Evolutionary conservation across 2,113 vertebrate species (phyloP).

Genomic region (Dendrocopos noguchii): DNA sequence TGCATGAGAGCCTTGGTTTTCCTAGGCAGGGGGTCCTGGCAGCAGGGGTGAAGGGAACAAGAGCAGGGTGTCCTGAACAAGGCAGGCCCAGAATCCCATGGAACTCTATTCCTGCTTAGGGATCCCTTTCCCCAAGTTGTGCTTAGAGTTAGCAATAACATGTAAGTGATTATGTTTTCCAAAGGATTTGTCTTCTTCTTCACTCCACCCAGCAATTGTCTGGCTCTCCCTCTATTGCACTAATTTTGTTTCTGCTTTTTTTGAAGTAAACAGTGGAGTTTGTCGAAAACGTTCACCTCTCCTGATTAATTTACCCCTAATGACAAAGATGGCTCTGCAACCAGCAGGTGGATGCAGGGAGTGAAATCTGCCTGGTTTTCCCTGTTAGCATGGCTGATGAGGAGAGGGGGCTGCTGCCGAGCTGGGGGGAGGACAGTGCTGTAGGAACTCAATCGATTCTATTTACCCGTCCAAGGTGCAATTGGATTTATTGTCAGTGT

Average conservation of each 20-base stretch:
- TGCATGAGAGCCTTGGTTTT: accelerated
- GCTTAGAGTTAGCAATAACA: neutral
- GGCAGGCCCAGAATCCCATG: accelerated
- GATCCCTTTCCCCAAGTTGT: neutral
- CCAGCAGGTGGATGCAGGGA: conserved; percentile 29
- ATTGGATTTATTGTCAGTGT: conserved; percentile 84
- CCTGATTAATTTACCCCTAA: conserved; percentile 69
- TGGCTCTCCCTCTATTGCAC: neutral
- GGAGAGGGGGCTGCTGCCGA: neutral
- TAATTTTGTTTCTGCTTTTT: conserved; percentile 38
- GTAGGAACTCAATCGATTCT: conserved; percentile 70
- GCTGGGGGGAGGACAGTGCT: neutral
- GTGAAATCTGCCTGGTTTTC: neutral
- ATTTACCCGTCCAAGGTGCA: conserved; percentile 84
- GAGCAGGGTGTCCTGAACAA: neutral
- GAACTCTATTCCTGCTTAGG: neutral
- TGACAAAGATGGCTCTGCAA: conserved; percentile 55
- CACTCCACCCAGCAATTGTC: neutral
- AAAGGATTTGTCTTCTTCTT: neutral
- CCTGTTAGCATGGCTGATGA: conserved; percentile 42
- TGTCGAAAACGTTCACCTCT: conserved; percentile 32
- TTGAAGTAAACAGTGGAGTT: conserved; percentile 1
- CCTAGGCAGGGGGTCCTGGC: neutral
- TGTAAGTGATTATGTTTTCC: neutral
- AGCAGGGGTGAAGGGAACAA: neutral